These are phyloP conservation scores for Tenthredo distinguenda DNA, from an alignment of 2,888 invertebrate species.

Conservation along the genomic window DNA sequence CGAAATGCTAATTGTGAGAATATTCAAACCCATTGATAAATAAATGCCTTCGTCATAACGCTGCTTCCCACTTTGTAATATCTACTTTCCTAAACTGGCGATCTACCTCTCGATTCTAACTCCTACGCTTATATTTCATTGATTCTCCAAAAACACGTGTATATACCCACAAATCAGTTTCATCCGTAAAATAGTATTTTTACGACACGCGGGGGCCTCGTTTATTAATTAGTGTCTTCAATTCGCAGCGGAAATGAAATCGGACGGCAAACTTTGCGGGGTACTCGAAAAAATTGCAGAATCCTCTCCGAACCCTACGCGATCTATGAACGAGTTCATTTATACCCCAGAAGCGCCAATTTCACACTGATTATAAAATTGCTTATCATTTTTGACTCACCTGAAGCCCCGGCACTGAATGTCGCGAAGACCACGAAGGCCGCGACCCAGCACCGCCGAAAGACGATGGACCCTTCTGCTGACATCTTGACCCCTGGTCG, in stretches of 20 bases:
- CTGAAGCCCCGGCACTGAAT: slow-evolving; percentile 25
- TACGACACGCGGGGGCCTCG: neutral
- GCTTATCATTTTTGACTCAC: slow-evolving; percentile 11
- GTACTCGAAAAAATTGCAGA: neutral
- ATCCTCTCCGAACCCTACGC: neutral
- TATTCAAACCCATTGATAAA: slow-evolving; percentile 40
- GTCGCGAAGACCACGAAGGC: slow-evolving; percentile 35
- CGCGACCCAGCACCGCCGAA: slow-evolving; percentile 31
- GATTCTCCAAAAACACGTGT: neutral
- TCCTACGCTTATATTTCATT: slow-evolving; percentile 26
- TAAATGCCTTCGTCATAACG: slow-evolving; percentile 14
- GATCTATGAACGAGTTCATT: neutral
- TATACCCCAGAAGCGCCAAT: neutral
- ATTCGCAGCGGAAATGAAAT: neutral
- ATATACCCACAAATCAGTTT: neutral
- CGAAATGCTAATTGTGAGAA: slow-evolving; percentile 69
- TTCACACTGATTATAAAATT: neutral
- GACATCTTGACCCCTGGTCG: slow-evolving; percentile 42
- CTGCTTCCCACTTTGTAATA: slow-evolving; percentile 1
- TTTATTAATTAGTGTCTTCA: neutral
- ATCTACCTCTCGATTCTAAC: neutral
- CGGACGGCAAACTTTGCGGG: neutral
- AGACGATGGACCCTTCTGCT: neutral
- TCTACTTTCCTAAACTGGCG: slow-evolving; percentile 15
- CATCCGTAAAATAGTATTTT: neutral